phyloP scores from a whole-genome alignment of 2,888 invertebrate species.

The Sthenelais limicola region DNA sequence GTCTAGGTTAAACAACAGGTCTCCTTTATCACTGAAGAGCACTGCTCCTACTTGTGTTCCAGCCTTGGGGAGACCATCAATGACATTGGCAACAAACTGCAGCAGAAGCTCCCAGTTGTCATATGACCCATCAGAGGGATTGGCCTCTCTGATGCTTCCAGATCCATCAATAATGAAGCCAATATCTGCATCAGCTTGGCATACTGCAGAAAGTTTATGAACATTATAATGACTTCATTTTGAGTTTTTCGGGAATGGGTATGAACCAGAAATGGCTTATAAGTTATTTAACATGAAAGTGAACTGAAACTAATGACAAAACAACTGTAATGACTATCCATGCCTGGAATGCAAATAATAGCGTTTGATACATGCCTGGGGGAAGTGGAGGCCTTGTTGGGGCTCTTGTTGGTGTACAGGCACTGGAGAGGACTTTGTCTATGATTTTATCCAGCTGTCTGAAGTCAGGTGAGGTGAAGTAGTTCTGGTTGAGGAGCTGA shows the following conservation, averaged over 20 bases:
- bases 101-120: conserved; percentile 15
- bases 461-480: conserved; percentile 8
- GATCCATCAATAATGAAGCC: conserved; percentile 21
- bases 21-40: conserved; percentile 9
- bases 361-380: too few relatives aligned
- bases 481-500: conserved; percentile 9
- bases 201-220: not conserved
- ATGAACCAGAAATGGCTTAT: too few relatives aligned
- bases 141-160: conserved; percentile 21
- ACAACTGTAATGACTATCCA: too few relatives aligned
- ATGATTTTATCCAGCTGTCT: not conserved
- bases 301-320: too few relatives aligned
- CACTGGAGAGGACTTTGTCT: not conserved
- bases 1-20: conserved; percentile 20
- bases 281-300: too few relatives aligned
- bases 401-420: not conserved
- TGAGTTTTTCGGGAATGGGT: too few relatives aligned
- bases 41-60: conserved; percentile 28
- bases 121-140: conserved; percentile 10
- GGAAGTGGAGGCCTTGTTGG: too few relatives aligned
- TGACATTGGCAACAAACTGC: conserved; percentile 6
- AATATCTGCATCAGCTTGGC: conserved; percentile 13
- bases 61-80: conserved; percentile 9
- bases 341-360: too few relatives aligned
- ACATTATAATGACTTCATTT: too few relatives aligned